A percentile compares a stretch with the other conserved stretches of the same genome.
phyloP scores from a whole-genome alignment of 2,888 invertebrate species.

The Tetranychus truncatus region DNA sequence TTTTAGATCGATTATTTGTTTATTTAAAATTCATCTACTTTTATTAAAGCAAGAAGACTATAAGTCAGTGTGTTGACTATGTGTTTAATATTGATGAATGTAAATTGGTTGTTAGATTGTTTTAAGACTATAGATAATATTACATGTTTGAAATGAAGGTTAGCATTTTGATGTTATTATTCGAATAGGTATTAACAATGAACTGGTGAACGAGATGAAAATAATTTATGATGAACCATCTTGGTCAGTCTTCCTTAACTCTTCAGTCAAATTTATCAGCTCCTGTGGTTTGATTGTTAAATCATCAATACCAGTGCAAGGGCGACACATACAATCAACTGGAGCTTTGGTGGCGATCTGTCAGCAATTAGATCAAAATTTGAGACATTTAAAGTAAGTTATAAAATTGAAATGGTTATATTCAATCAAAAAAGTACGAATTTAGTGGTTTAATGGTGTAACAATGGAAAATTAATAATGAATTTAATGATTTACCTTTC shows the following conservation, averaged over 20 bases:
- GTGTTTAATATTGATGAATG: too few species aligned
- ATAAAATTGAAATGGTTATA: neutral
- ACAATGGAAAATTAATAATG: neutral
- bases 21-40: too few species aligned
- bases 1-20: too few species aligned
- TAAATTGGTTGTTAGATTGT: too few species aligned
- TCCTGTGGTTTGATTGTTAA: constrained; percentile 66
- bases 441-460: neutral
- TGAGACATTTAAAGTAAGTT: constrained; percentile 26
- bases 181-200: neutral
- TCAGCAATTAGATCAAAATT: neutral
- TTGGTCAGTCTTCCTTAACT: neutral
- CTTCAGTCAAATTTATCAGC: constrained; percentile 40
- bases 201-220: neutral
- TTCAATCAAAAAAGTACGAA: too few species aligned
- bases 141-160: neutral
- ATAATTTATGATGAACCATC: neutral
- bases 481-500: constrained; percentile 23
- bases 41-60: too few species aligned
- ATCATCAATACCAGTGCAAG: constrained; percentile 72
- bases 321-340: constrained; percentile 79
- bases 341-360: constrained; percentile 80
- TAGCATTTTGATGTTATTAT: neutral
- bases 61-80: too few species aligned
- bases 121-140: neutral